Percentiles rank a stretch among this genome's conserved stretches.
phyloP scores from a whole-genome alignment of 2,113 vertebrate genomes.

The Cryptomyrus ogoouensis region DNA sequence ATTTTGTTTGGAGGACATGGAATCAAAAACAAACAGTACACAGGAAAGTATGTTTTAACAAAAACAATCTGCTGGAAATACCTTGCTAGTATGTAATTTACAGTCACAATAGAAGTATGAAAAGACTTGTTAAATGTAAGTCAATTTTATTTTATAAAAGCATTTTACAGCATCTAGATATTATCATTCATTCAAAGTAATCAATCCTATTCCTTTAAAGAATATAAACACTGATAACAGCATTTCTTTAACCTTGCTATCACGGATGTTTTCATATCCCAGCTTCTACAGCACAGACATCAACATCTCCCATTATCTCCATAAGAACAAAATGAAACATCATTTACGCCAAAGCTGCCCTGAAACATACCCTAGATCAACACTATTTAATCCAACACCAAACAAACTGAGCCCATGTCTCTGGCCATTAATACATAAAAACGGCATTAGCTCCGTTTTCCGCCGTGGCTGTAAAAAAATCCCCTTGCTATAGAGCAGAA shows the following conservation, averaged over 20 bases:
- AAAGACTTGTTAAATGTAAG: not conserved
- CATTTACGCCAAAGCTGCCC: not conserved
- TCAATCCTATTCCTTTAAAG: not conserved
- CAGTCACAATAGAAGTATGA: not conserved
- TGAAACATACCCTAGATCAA: slow-evolving; percentile 6
- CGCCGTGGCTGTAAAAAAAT: not conserved
- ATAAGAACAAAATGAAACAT: slow-evolving; percentile 8
- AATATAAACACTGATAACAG: slow-evolving; percentile 9
- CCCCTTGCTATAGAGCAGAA: not conserved
- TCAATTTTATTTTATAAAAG: slow-evolving; percentile 19
- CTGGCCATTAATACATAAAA: not conserved
- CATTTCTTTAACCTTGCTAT: not conserved
- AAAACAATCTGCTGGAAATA: not conserved
- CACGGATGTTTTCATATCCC: not conserved
- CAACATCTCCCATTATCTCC: not conserved
- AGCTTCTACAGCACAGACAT: not conserved
- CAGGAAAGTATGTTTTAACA: not conserved
- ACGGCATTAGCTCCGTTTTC: not conserved
- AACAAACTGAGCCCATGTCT: not conserved
- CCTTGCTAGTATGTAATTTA: not conserved
- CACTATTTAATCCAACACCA: not conserved
- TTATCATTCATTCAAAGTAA: slow-evolving; percentile 4
- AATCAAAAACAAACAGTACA: not conserved
- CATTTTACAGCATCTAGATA: slow-evolving; percentile 18
- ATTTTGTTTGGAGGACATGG: not conserved